Percentiles rank a stretch among this genome's conserved stretches.
Conservation (phyloP, 2,797 vertebrate genomes). For the Liasis olivaceus region DNA sequence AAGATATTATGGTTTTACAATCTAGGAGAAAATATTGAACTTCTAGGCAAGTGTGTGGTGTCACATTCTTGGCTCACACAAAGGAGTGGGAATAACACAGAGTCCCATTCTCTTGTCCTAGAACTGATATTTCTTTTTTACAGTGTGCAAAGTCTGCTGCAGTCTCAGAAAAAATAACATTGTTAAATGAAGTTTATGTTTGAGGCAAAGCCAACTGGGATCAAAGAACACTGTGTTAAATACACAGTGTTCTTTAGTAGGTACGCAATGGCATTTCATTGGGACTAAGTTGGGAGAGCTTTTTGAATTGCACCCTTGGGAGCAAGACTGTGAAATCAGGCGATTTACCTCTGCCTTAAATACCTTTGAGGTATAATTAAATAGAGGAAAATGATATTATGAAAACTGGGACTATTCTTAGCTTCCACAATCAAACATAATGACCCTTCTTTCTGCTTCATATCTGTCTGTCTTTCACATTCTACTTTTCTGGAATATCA, state of each 20-base stretch:
- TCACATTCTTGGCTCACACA: conserved; percentile 61
- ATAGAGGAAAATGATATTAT: conserved; percentile 28
- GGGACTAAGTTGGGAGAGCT: conserved; percentile 39
- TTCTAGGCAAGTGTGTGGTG: conserved; percentile 67
- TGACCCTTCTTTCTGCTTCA: conserved; percentile 18
- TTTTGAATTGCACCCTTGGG: conserved; percentile 54
- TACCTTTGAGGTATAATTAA: conserved; percentile 21
- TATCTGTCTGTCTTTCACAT: not conserved
- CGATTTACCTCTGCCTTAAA: conserved; percentile 52
- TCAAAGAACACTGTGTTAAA: conserved; percentile 62
- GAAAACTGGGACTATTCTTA: conserved; percentile 33
- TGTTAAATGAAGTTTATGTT: conserved; percentile 63
- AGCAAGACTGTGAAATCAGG: conserved; percentile 52
- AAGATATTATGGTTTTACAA: conserved; percentile 65
- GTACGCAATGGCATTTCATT: conserved; percentile 54
- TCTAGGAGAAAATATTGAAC: conserved; percentile 63
- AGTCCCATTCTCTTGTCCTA: conserved; percentile 68
- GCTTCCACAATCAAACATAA: not conserved
- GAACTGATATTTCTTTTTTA: conserved; percentile 66
- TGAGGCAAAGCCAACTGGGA: conserved; percentile 50
- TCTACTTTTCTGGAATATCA: not conserved
- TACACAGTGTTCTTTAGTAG: conserved; percentile 59
- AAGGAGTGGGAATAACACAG: conserved; percentile 56
- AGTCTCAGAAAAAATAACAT: conserved; percentile 54
- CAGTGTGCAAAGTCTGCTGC: conserved; percentile 56